Percentiles rank a stretch among this genome's conserved stretches.
Evolutionary conservation across 1,140 invertebrate species (phyloP).

Genomic region (Whitmania pigra): DNA sequence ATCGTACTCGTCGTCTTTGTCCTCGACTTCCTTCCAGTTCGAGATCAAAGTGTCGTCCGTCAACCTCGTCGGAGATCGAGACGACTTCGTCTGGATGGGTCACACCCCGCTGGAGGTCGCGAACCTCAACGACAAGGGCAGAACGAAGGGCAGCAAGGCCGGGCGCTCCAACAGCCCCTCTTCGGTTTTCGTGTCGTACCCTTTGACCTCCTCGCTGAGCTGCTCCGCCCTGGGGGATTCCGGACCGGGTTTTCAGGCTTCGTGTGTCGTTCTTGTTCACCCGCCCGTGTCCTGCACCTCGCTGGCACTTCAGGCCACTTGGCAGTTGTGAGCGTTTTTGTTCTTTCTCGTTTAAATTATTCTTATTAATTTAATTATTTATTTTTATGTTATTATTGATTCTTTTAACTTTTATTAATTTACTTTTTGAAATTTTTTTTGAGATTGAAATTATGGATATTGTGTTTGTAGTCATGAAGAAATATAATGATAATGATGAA

Average conservation of each 20-base stretch:
- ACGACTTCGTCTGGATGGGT: conserved; percentile 93
- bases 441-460: too few species aligned
- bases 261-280: conserved; percentile 67
- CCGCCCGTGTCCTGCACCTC: conserved; percentile 86
- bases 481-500: too few species aligned
- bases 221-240: conserved; percentile 39
- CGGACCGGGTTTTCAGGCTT: conserved; percentile 59
- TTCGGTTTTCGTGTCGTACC: neutral
- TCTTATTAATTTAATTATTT: too few species aligned
- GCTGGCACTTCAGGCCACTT: conserved; percentile 70
- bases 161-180: neutral
- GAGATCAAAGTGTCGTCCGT: conserved; percentile 7
- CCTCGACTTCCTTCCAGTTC: neutral
- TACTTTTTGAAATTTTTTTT: too few species aligned
- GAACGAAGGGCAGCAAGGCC: neutral
- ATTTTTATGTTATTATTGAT: too few species aligned
- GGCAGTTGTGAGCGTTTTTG: conserved; percentile 55
- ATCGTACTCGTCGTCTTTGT: neutral
- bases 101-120: conserved; percentile 60
- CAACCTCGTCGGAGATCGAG: conserved; percentile 54
- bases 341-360: too few species aligned
- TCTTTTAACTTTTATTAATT: too few species aligned
- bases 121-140: conserved; percentile 26
- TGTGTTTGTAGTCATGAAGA: too few species aligned
- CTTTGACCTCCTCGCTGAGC: neutral